phyloP scores from a whole-genome alignment of 2,113 vertebrate genomes.

The Onychorhynchus coronatus region DNA sequence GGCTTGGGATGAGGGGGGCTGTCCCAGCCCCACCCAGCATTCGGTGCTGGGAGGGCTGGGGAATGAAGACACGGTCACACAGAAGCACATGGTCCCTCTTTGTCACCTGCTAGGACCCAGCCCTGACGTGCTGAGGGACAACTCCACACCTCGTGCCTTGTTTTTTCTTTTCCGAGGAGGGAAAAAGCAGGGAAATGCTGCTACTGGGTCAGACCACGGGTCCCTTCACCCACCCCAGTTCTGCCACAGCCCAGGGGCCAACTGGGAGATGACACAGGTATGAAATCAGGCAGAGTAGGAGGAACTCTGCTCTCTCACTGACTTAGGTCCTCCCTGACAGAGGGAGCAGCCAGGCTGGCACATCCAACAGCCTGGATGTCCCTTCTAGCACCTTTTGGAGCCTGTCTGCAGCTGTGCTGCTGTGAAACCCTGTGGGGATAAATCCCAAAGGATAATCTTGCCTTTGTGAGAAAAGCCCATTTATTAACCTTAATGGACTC shows the following conservation, averaged over 20 bases:
- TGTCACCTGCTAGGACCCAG: background rate
- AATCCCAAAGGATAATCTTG: background rate
- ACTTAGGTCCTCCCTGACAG: background rate
- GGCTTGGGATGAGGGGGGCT: background rate
- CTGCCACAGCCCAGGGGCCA: background rate
- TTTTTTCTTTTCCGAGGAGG: background rate
- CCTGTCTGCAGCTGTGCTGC: background rate
- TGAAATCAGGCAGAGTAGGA: background rate
- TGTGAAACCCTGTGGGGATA: background rate
- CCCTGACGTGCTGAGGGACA: background rate
- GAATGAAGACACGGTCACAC: background rate
- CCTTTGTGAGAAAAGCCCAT: background rate
- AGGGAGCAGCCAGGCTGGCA: background rate
- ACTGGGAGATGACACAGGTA: background rate
- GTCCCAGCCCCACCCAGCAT: background rate
- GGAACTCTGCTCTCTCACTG: background rate
- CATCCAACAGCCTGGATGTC: background rate
- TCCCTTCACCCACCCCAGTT: fast-evolving
- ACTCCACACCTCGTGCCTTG: fast-evolving
- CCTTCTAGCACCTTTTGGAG: background rate
- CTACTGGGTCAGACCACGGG: background rate
- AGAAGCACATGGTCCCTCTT: fast-evolving
- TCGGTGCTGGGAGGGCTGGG: background rate
- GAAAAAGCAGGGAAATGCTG: background rate
- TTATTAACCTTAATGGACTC: background rate